Evolutionary conservation across 2,113 vertebrate species (phyloP), one percentile per base, ranked within the genome.

Genomic region (Leptobrachium ailaonicum): DNA sequence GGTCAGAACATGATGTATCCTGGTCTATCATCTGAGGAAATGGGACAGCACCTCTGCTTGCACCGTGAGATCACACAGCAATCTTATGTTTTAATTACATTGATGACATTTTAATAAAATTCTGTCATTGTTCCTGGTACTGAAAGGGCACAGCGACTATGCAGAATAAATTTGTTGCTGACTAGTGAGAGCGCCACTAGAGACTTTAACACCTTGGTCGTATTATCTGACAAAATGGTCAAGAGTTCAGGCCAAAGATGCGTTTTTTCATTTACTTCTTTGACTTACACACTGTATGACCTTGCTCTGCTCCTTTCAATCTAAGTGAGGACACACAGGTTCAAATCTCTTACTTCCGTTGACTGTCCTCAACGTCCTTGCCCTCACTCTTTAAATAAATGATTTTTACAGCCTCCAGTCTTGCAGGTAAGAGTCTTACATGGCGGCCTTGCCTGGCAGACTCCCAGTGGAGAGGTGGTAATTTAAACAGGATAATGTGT

Each of bases 391-490:
- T 69, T 69, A 58, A 4, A 66, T 66, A 0, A 71, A 75, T 43
- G 47, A 69, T 73, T 71, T 58, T 60, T 45, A 68, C 64, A 9
- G 50, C 78, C 76, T 84, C 10, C 32, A 62, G 78, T n/a, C 56
- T 14, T n/a, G 40, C 70, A 54, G 77, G 54, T 63, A 67, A 76
- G 43, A 78, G 81, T 41, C n/a, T 12, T 71, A 69, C 32, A 58
- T 0, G 0, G 66, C 64, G 84, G 75, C 72, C 1, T 41, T 0
- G 0, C 41, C 56, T 67, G 83, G 41, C 12, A 43, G 54, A 14
- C 54, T 84, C 77, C 73, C 67, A 47, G 43, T 67, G 77, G 56
- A 71, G 45, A 77, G 67, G 54, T 53, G 82, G 56, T 70, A 79
- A 82, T 64, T 71, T 50, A 64, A 83, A 83, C 81, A 12, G 66